These are phyloP conservation scores for Melanotaenia duboulayi DNA, from an alignment of 2,113 vertebrate genomes.

Conservation along the genomic window DNA sequence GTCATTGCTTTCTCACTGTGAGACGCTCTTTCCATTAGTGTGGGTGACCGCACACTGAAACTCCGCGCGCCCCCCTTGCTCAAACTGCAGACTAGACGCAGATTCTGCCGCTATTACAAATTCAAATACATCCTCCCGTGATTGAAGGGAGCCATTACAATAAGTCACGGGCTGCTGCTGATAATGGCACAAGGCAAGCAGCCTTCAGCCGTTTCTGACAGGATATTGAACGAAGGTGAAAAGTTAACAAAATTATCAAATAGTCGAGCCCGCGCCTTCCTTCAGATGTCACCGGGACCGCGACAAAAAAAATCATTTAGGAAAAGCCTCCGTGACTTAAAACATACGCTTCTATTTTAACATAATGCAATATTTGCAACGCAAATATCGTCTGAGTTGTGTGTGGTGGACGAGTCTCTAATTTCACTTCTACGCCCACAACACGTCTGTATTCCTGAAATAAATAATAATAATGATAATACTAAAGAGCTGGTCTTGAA, in stretches of 20 bases:
- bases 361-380: background rate
- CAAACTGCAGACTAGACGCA: slow-evolving; percentile 72
- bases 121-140: slow-evolving; percentile 76
- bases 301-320: slow-evolving; percentile 35
- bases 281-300: slow-evolving; percentile 41
- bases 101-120: slow-evolving; percentile 76
- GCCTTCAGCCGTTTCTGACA: slow-evolving; percentile 64
- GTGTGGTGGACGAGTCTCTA: background rate
- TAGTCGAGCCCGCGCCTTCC: slow-evolving; percentile 34
- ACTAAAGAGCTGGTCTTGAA: slow-evolving; percentile 18
- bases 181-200: slow-evolving; percentile 68
- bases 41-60: slow-evolving; percentile 62
- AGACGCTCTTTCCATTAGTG: slow-evolving; percentile 66
- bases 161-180: slow-evolving; percentile 75
- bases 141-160: slow-evolving; percentile 80
- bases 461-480: too few relatives aligned
- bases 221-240: slow-evolving; percentile 74
- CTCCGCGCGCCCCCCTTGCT: slow-evolving; percentile 36
- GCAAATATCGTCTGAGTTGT: too few relatives aligned
- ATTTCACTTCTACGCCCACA: slow-evolving; percentile 8
- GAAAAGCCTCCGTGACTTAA: background rate
- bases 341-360: background rate
- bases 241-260: slow-evolving; percentile 78
- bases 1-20: slow-evolving; percentile 54
- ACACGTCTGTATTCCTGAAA: background rate